These are phyloP conservation scores for Seladonia tumulorum DNA, from an alignment of 2,888 invertebrate species.

Conservation along the genomic window DNA sequence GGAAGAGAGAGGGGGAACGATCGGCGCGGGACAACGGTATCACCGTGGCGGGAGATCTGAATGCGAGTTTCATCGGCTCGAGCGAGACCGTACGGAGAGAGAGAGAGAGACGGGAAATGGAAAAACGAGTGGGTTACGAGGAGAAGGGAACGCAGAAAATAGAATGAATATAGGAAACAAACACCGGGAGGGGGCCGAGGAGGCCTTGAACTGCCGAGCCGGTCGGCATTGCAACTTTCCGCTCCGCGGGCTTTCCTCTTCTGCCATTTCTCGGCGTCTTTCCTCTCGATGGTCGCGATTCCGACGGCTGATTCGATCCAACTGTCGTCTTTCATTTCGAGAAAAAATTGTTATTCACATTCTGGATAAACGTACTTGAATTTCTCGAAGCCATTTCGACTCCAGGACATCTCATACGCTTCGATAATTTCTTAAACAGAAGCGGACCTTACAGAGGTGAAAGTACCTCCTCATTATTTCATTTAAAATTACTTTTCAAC, in stretches of 20 bases:
- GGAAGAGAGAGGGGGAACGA: background rate
- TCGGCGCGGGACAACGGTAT: background rate
- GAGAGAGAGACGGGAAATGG: constrained; percentile 2
- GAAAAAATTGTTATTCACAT: background rate
- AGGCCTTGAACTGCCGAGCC: constrained; percentile 78
- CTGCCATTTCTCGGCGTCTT: constrained; percentile 11
- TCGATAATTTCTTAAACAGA: too few relatives aligned
- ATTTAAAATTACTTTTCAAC: too few relatives aligned
- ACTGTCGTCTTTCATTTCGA: background rate
- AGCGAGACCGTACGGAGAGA: background rate
- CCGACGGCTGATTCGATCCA: background rate
- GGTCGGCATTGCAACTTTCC: constrained; percentile 75
- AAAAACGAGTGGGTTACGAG: constrained; percentile 11
- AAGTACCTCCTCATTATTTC: too few relatives aligned
- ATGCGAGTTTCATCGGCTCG: background rate
- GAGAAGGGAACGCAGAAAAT: constrained; percentile 42
- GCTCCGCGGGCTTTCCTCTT: constrained; percentile 38
- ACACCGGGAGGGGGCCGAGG: constrained; percentile 22
- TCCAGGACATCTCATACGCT: too few relatives aligned
- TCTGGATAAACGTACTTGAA: background rate
- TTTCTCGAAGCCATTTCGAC: too few relatives aligned
- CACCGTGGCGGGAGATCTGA: background rate
- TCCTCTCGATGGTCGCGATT: constrained; percentile 15
- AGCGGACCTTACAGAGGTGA: too few relatives aligned
- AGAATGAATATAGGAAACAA: constrained; percentile 48